These are phyloP conservation scores for Podiceps cristatus DNA, from an alignment of 2,113 vertebrate genomes.

Conservation along the genomic window DNA sequence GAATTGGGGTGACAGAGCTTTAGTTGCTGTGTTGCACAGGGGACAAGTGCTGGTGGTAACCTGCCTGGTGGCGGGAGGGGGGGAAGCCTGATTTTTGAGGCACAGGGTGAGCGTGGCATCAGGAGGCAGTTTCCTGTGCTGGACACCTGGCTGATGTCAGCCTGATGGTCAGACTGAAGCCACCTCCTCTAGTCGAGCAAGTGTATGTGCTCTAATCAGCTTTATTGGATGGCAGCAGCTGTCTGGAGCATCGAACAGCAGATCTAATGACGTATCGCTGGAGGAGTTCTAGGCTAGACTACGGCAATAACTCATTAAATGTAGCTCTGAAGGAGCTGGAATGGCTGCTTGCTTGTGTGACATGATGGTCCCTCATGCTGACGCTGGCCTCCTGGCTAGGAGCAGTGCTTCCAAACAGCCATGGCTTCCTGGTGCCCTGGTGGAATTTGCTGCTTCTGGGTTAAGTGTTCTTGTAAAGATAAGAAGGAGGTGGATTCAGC, in stretches of 20 bases:
- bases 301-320: neutral
- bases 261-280: neutral
- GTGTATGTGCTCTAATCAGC: rapidly evolving
- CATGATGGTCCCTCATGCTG: neutral
- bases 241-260: neutral
- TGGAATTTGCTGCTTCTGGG: neutral
- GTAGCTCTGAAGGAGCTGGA: neutral
- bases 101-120: neutral
- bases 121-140: too few species aligned
- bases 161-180: neutral
- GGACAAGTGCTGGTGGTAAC: too few species aligned
- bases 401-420: neutral
- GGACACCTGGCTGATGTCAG: too few species aligned
- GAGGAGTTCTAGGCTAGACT: neutral
- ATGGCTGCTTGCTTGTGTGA: neutral
- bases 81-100: rapidly evolving
- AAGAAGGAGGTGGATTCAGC: neutral
- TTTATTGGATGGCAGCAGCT: neutral
- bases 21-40: rapidly evolving
- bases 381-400: neutral
- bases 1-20: neutral
- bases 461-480: neutral
- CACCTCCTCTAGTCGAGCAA: neutral
- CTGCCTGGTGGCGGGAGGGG: too few species aligned
- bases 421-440: neutral